Percentiles rank a stretch among this genome's conserved stretches.
Conservation (phyloP, 2,113 vertebrate species). For the Isurus oxyrinchus region DNA sequence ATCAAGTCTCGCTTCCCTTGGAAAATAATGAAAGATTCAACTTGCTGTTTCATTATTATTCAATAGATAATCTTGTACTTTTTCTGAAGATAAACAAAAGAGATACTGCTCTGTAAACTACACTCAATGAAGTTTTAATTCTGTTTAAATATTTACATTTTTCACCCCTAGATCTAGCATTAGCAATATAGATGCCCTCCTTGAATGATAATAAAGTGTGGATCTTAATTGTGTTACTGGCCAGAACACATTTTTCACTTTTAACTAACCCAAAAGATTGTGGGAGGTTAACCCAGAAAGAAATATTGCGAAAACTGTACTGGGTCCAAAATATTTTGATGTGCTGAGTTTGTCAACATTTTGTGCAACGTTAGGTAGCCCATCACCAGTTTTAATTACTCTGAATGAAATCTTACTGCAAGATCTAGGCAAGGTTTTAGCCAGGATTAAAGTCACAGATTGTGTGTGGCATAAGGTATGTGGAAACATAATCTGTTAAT, state of each 20-base stretch:
- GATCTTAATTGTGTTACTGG: not conserved
- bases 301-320: not conserved
- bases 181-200: not conserved
- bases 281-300: not conserved
- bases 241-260: not conserved
- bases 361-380: not conserved
- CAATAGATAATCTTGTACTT: not conserved
- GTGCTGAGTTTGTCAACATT: not conserved
- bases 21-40: slow-evolving; percentile 15
- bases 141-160: slow-evolving; percentile 28
- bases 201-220: not conserved
- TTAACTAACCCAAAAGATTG: not conserved
- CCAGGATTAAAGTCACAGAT: not conserved
- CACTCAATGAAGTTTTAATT: not conserved
- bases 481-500: not conserved
- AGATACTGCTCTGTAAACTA: slow-evolving; percentile 11
- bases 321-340: not conserved
- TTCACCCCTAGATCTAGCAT: not conserved
- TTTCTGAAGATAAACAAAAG: not conserved
- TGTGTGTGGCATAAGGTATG: not conserved
- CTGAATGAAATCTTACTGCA: not conserved
- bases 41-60: slow-evolving; percentile 11
- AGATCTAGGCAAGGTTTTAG: not conserved
- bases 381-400: not conserved
- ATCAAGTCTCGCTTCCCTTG: not conserved